Percentiles rank a stretch among this genome's conserved stretches.
Conservation (phyloP, 2,888 invertebrate genomes). For the Amphipyra tragopoginis region DNA sequence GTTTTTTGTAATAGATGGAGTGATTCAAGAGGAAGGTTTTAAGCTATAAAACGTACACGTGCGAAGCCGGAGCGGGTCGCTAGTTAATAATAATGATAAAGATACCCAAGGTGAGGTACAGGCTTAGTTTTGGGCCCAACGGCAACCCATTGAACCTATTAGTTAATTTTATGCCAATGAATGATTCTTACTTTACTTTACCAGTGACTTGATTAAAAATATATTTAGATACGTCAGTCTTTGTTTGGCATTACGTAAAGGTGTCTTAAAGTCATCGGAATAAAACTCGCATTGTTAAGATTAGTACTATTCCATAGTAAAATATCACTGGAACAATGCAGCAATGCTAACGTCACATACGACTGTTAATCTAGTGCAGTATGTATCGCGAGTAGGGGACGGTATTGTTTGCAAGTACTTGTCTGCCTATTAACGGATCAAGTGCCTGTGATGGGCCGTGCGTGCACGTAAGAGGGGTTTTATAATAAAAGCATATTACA, state of each 20-base stretch:
- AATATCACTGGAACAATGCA: conserved; percentile 12
- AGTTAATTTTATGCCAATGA: no score
- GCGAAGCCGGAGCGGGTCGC: no score
- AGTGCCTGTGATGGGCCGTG: conserved; percentile 26
- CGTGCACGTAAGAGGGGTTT: conserved; percentile 23
- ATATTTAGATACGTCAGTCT: no score
- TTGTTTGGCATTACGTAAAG: background rate
- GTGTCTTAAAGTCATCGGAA: background rate
- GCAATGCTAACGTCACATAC: conserved; percentile 1
- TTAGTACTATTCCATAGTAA: background rate
- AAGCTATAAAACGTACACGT: no score
- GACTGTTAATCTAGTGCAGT: conserved; percentile 10
- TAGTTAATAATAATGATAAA: no score
- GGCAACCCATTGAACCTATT: no score
- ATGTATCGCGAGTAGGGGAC: conserved; percentile 39
- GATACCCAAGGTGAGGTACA: no score
- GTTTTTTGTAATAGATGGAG: no score
- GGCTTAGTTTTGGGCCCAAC: no score
- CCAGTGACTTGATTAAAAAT: no score
- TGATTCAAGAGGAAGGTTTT: no score
- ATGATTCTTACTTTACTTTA: no score
- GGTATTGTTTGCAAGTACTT: conserved; percentile 34
- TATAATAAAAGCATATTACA: conserved; percentile 31
- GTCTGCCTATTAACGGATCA: conserved; percentile 32
- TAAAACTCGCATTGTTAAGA: background rate